These are phyloP conservation scores for Incurvaria masculella DNA, from an alignment of 2,888 invertebrate genomes.

Conservation along the genomic window DNA sequence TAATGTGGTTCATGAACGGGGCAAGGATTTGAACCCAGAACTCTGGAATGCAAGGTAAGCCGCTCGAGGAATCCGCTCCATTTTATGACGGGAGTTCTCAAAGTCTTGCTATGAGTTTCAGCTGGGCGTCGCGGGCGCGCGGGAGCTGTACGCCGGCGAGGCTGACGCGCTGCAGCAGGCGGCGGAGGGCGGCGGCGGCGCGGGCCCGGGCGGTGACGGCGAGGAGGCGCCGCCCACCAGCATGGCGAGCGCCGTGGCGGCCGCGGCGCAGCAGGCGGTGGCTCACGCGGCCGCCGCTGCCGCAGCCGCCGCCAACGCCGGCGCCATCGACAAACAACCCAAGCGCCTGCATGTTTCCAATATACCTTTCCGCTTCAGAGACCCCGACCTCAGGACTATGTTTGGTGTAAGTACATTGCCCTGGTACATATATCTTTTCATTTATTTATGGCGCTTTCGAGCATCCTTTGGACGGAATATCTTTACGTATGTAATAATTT, in stretches of 20 bases:
- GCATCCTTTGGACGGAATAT: no score
- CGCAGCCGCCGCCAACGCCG: constrained; percentile 30
- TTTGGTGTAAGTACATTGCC: constrained; percentile 95
- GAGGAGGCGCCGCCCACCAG: constrained; percentile 24
- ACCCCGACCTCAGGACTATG: constrained; percentile 97
- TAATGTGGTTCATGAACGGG: no score
- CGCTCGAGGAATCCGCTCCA: no score
- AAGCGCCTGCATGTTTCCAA: constrained; percentile 99
- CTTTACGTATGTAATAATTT: no score
- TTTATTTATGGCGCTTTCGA: no score
- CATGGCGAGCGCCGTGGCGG: constrained; percentile 47
- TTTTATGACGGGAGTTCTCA: no score
- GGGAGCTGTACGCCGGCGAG: constrained; percentile 38
- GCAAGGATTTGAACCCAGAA: no score
- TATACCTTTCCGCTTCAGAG: constrained; percentile 99
- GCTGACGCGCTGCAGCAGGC: constrained; percentile 42
- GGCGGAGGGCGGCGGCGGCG: constrained; percentile 29
- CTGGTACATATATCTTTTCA: no score
- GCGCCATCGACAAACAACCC: constrained; percentile 64
- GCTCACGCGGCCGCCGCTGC: constrained; percentile 24
- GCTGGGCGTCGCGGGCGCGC: background rate
- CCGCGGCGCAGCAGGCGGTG: constrained; percentile 46
- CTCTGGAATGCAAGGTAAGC: background rate
- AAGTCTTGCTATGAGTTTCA: no score
- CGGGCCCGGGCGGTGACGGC: constrained; percentile 31